These are phyloP conservation scores for Pica pica DNA, from an alignment of 2,113 vertebrate genomes.

Conservation along the genomic window DNA sequence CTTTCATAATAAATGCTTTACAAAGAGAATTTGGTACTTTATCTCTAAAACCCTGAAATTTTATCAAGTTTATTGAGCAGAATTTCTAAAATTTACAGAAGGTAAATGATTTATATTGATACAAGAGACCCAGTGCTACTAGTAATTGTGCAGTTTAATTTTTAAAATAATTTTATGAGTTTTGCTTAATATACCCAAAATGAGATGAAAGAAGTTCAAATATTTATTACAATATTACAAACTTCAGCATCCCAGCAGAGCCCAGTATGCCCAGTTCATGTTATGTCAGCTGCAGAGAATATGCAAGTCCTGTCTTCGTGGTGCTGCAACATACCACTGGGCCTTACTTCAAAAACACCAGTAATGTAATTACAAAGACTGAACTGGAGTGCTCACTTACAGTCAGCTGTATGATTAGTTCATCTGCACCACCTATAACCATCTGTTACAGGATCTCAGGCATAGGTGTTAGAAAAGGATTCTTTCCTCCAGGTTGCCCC, in stretches of 20 bases:
- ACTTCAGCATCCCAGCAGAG: background rate
- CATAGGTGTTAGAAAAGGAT: accelerated
- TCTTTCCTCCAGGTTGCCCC: background rate
- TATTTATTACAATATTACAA: background rate
- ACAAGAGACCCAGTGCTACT: background rate
- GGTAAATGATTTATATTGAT: background rate
- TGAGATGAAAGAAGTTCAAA: background rate
- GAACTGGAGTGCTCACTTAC: background rate
- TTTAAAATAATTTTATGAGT: background rate
- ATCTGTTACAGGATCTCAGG: background rate
- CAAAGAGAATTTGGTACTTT: background rate
- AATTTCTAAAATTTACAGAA: background rate
- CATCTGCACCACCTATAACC: background rate
- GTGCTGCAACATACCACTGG: accelerated
- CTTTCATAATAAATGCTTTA: background rate
- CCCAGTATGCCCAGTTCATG: background rate
- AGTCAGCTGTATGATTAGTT: background rate
- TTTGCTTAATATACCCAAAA: background rate
- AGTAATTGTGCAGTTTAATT: background rate
- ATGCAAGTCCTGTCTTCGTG: accelerated
- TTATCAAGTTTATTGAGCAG: background rate
- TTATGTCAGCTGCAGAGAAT: background rate
- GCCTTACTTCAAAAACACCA: background rate
- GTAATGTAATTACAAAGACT: background rate
- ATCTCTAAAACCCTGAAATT: background rate